Base-by-base conservation (phyloP, 2,113 vertebrate genomes). In the Siniperca chuatsi region DNA sequence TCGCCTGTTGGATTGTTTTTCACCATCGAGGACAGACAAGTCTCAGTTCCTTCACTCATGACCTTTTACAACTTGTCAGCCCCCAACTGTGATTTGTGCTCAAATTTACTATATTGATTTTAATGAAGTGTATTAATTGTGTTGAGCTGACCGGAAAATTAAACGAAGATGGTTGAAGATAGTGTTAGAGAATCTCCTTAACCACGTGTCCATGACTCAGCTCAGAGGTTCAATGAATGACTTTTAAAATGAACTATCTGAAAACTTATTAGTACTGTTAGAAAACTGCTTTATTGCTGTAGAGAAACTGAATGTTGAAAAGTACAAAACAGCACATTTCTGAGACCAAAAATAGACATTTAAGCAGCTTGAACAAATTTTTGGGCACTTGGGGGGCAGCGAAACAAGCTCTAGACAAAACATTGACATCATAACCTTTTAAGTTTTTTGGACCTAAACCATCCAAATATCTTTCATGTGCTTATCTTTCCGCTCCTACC, bases 11-110 rank as follows among this genome's bases (percentile, higher is more conserved):
- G 77, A 74, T 71, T 10, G 64, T 69, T 18, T 37, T 48, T 52
- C 46, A 60, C 15, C 21, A 6, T 72, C 44, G 20, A 79, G 10
- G 25, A 23, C 7, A 42, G 57, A 62, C 35, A 9, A 40, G 15
- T 68, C 66, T 76, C 21, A 4, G 1, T 69, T 82, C 68, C 42
- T 58, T 55, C 29, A 79, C 42, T 71, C 1, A 25, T 90, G 86
- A 92, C 88, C 82, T 92, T 92, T 89, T 46, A 33, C 78, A 85
- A 55, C 75, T 8, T 25, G 35, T 37, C 75, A 33, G 57, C n/a
- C 37, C n/a, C 73, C 33, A 4, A n/a, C 62, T 60, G 54, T 75
- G 66, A 86, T 87, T 40, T 68, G 58, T 66, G 20, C 66, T 74
- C 16, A 37, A 9, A 85, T 68, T 55, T 3, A 40, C 5, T n/a